Evolutionary conservation across 2,888 invertebrate species (phyloP), one percentile per base, ranked within the genome.

Genomic region (Schizaphis graminum): DNA sequence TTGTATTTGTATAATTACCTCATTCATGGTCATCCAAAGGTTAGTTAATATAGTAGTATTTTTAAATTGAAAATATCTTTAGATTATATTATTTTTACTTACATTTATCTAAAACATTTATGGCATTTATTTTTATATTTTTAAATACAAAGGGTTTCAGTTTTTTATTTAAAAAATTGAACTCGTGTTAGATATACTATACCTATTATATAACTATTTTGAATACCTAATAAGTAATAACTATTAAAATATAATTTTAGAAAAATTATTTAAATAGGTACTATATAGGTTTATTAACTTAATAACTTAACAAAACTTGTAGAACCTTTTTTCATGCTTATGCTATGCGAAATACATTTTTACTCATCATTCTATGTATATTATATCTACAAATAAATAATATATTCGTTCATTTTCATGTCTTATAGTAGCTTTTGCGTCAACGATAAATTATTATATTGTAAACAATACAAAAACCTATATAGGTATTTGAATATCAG

Each of bases 321-420:
- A 89, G 89, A 89, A 86, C 28, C 11, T 53, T 87, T 87, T 16
- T 7, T 61, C 61, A 49, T 87, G 86, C 92, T 86, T 92, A 57
- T 85, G 28, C 44, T 91, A 91, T 91, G 56, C 28, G 0, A 85
- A 85, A 91, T 91, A 56, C 41, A 85, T 85, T 56, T 56, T 56
- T 56, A 41, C 56, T 16, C 24, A 91, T 56, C 84, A 91, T 85
- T 91, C 28, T 91, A 41, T 77, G 56, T 56, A 67, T 44, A 41
- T 89, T 56, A 44, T 35, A 77, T 77, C 77, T 91, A 91, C 24
- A 3, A 26, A 28, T 77, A 77, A 77, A 91, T 41, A 41, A 91
- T 41, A 41, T 28, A 61, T 86, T 35, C 61, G 61, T 92, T 86
- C 61, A 87, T 92, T 61, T 47, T 92, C 91, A 87, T 92, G 49